These are phyloP conservation scores for Drosophila simulans DNA, from an alignment of 1,140 invertebrate species.

Conservation along the genomic window DNA sequence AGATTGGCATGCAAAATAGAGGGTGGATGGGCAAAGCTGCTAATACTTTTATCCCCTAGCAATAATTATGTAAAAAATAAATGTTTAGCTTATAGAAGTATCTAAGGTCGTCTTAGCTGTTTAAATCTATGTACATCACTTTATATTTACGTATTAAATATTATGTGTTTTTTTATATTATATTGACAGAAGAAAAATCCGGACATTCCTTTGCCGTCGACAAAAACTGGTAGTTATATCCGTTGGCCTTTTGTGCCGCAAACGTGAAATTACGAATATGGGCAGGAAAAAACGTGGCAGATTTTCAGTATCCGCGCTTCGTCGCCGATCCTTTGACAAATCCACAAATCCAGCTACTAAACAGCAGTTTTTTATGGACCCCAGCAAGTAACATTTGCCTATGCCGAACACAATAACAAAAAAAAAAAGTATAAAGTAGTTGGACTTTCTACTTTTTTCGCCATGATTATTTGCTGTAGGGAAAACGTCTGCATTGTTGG, in stretches of 20 bases:
- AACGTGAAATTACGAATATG: conserved; percentile 68
- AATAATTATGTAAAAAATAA: too few relatives aligned
- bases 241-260: conserved; percentile 31
- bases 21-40: neutral
- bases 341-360: conserved; percentile 71
- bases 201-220: conserved; percentile 7
- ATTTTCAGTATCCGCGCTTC: conserved; percentile 43
- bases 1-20: too few relatives aligned
- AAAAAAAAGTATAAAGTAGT: conserved; percentile 36
- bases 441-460: conserved; percentile 33
- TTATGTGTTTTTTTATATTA: too few relatives aligned
- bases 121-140: too few relatives aligned
- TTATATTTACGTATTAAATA: too few relatives aligned
- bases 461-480: conserved; percentile 59
- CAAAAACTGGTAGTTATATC: conserved; percentile 15
- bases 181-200: neutral
- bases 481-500: conserved; percentile 78
- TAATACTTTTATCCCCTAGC: neutral
- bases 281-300: conserved; percentile 21
- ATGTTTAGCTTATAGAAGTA: neutral
- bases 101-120: too few relatives aligned
- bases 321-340: conserved; percentile 67
- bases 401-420: conserved; percentile 8
- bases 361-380: conserved; percentile 65
- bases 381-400: conserved; percentile 51